Conservation (phyloP, 2,113 vertebrate genomes). For the Ptilonorhynchus violaceus region DNA sequence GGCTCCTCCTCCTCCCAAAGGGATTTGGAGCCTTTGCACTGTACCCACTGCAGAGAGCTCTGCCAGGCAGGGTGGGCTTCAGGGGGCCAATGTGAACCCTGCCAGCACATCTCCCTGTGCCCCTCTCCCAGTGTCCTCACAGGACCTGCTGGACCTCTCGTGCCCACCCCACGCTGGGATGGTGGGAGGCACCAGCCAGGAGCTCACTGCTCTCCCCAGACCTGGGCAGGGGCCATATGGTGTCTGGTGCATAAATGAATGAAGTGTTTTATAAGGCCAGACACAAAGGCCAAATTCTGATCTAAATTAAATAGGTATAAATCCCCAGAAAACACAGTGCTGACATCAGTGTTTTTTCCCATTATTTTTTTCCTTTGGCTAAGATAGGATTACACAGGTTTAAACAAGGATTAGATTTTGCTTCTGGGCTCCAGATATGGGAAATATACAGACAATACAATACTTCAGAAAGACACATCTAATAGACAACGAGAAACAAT, state of each 20-base stretch:
- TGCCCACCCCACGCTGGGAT: background rate
- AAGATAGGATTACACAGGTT: background rate
- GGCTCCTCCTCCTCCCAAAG: background rate
- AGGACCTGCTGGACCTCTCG: background rate
- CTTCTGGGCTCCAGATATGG: background rate
- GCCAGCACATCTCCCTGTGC: accelerated
- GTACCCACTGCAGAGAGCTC: accelerated
- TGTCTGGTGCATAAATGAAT: background rate
- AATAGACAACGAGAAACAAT: background rate
- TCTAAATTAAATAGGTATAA: constrained; percentile 7
- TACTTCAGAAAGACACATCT: background rate
- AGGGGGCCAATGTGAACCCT: background rate
- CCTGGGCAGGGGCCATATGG: background rate
- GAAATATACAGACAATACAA: background rate
- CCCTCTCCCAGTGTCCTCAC: background rate
- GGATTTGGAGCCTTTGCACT: accelerated
- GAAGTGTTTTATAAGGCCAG: background rate
- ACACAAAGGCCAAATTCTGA: background rate
- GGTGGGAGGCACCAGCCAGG: accelerated
- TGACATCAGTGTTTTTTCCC: background rate
- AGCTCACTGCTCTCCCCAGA: background rate
- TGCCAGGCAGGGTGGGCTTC: background rate
- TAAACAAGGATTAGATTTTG: background rate
- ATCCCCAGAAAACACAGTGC: background rate
- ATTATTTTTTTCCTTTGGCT: background rate